Conservation (phyloP, 2,797 vertebrate species). For the Sebastes trivittatus region DNA sequence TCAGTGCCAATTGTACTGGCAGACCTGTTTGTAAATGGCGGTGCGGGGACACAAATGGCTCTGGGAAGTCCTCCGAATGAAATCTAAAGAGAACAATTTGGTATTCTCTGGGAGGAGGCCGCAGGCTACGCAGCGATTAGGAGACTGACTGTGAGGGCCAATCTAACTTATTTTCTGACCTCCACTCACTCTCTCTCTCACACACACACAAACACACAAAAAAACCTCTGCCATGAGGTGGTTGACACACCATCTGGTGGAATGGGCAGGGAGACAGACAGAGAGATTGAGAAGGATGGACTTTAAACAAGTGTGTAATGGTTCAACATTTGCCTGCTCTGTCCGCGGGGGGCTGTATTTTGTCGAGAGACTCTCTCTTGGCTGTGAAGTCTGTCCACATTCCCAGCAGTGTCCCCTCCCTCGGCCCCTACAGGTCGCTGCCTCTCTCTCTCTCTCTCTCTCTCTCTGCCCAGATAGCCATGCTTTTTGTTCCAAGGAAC, state of each 20-base stretch:
- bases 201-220: neutral
- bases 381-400: slow-evolving; percentile 4
- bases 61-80: slow-evolving; percentile 29
- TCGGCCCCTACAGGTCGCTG: slow-evolving; percentile 13
- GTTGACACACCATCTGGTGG: slow-evolving; percentile 37
- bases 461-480: slow-evolving; percentile 3
- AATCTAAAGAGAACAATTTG: slow-evolving; percentile 43
- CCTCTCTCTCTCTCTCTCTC: neutral
- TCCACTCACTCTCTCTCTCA: neutral
- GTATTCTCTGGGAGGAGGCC: slow-evolving; percentile 24
- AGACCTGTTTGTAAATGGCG: slow-evolving; percentile 35
- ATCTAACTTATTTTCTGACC: slow-evolving; percentile 11
- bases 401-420: neutral
- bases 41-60: slow-evolving; percentile 13
- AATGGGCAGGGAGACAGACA: slow-evolving; percentile 19
- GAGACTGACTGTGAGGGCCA: neutral
- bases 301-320: slow-evolving; percentile 37
- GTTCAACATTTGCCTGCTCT: slow-evolving; percentile 33
- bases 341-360: slow-evolving; percentile 28
- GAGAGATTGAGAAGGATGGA: slow-evolving; percentile 29
- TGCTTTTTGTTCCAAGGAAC: slow-evolving; percentile 18
- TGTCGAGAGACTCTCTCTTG: slow-evolving; percentile 18
- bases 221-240: slow-evolving; percentile 23
- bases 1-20: slow-evolving; percentile 19
- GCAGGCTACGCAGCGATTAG: slow-evolving; percentile 21